These are phyloP conservation scores for Acleris sparsana DNA, from an alignment of 2,888 invertebrate genomes.

Conservation along the genomic window DNA sequence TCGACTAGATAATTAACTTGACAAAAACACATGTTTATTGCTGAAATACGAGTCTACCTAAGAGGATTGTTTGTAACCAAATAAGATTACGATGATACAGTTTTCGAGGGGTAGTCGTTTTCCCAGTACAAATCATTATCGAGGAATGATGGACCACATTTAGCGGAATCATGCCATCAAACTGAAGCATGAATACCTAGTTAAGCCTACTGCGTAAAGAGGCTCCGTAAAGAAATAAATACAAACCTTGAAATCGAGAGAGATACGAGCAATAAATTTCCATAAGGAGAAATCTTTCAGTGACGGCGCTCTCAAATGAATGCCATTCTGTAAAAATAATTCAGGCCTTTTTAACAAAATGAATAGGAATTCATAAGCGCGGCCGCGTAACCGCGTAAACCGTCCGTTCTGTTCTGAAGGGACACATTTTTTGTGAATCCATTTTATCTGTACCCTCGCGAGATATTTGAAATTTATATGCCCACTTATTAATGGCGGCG, in stretches of 20 bases:
- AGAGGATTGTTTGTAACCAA: too few relatives aligned
- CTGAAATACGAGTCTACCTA: too few relatives aligned
- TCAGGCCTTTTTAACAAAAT: conserved; percentile 31
- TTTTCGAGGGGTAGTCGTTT: too few relatives aligned
- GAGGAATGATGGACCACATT: neutral
- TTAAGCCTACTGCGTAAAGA: neutral
- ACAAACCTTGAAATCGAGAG: conserved; percentile 5
- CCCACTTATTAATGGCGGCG: conserved; percentile 17
- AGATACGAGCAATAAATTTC: conserved; percentile 20
- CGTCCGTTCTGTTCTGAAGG: conserved; percentile 5
- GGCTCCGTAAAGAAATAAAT: conserved; percentile 1
- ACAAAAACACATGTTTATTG: too few relatives aligned
- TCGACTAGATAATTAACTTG: too few relatives aligned
- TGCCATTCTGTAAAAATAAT: conserved; percentile 25
- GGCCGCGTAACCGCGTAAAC: conserved; percentile 26
- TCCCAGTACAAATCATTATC: neutral
- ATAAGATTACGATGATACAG: too few relatives aligned
- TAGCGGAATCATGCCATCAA: neutral
- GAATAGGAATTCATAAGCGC: conserved; percentile 35
- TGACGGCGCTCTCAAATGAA: conserved; percentile 20
- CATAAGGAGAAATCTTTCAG: conserved; percentile 16
- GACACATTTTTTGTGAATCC: conserved; percentile 27
- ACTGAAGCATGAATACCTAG: neutral
- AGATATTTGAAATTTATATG: conserved; percentile 29
- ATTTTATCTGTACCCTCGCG: conserved; percentile 24